phyloP scores from a whole-genome alignment of 2,797 vertebrate species.

The Psittacula echo region DNA sequence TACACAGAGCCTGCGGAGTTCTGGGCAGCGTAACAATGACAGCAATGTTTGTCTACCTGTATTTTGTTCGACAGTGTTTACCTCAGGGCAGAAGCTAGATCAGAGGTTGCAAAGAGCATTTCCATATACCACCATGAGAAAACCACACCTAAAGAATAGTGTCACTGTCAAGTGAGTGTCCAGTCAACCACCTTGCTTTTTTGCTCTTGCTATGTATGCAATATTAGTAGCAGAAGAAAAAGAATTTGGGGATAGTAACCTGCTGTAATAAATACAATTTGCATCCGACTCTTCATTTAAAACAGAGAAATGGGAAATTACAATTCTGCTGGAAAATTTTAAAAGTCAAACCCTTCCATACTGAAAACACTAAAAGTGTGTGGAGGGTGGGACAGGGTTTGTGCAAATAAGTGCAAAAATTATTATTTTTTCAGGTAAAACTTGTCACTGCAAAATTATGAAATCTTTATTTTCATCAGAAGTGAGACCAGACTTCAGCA shows the following conservation, averaged over 20 bases:
- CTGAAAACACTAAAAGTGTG: not conserved
- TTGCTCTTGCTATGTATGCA: not conserved
- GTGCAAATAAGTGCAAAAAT: not conserved
- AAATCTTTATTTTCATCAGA: not conserved
- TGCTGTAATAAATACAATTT: not conserved
- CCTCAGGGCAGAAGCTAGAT: not conserved
- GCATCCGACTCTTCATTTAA: not conserved
- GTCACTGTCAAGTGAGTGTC: not conserved
- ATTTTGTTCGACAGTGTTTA: not conserved
- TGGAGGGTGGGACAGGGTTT: not conserved
- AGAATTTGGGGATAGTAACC: not conserved
- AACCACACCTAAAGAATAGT: not conserved
- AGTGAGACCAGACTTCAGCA: not conserved
- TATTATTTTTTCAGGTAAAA: not conserved
- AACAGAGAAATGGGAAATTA: not conserved
- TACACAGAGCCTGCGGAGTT: not conserved
- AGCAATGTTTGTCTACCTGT: not conserved
- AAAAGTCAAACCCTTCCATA: not conserved
- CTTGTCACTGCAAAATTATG: not conserved
- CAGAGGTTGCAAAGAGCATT: not conserved
- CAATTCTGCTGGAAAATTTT: not conserved
- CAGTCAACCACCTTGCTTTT: accelerated
- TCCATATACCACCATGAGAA: not conserved
- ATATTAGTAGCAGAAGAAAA: not conserved
- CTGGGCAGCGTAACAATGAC: accelerated